Conservation (phyloP, 2,797 vertebrate genomes). For the Chrosomus eos region DNA sequence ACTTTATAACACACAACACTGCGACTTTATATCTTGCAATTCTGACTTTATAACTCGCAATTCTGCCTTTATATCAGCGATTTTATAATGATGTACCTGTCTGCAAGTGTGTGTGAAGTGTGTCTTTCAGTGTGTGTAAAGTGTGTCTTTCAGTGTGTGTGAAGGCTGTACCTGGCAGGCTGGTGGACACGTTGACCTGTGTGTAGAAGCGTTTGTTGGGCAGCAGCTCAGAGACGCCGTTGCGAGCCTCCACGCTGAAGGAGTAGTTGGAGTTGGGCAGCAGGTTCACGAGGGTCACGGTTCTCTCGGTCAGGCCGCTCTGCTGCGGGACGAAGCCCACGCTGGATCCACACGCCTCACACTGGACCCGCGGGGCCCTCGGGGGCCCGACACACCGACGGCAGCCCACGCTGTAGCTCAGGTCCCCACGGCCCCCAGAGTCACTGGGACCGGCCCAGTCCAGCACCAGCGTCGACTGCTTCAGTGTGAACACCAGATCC, state of each 20-base stretch:
- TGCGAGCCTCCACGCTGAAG: constrained; percentile 87
- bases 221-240: constrained; percentile 87
- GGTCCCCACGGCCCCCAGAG: constrained; percentile 83
- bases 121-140: no score
- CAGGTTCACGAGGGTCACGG: constrained; percentile 89
- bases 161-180: constrained; percentile 76
- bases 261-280: constrained; percentile 89
- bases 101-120: not conserved
- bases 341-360: constrained; percentile 84
- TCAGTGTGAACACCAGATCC: constrained; percentile 87
- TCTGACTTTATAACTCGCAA: no score
- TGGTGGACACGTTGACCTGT: constrained; percentile 87
- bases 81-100: no score
- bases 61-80: no score
- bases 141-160: not conserved
- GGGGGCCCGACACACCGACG: constrained; percentile 71
- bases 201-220: constrained; percentile 82
- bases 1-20: no score
- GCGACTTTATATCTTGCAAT: no score
- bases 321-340: constrained; percentile 92
- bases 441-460: constrained; percentile 86
- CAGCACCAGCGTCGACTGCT: constrained; percentile 87
- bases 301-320: constrained; percentile 83
- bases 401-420: constrained; percentile 90
- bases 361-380: constrained; percentile 61